Conservation (phyloP, 37 sponge, comb jelly and placozoan genomes). For the Petrosia ficiformis region DNA sequence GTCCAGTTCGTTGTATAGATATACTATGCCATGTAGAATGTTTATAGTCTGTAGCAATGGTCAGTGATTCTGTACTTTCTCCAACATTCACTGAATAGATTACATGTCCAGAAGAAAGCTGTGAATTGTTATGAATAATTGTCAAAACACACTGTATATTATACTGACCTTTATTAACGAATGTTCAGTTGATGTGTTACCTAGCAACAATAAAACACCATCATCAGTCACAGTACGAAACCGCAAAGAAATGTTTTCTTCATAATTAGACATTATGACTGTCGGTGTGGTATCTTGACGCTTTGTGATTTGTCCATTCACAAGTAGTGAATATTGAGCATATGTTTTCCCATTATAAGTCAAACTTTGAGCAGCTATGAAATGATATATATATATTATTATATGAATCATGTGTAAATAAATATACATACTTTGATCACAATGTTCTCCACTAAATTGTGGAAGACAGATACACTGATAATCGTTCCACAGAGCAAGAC, state of each 20-base stretch:
- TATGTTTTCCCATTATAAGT: constrained; percentile 30
- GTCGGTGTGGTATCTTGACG: background rate
- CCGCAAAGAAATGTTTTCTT: constrained; percentile 22
- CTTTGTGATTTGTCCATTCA: background rate
- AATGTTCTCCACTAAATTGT: constrained; percentile 17
- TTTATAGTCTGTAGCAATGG: background rate
- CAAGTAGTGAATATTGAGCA: constrained; percentile 33
- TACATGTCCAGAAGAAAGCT: constrained; percentile 27
- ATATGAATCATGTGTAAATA: background rate
- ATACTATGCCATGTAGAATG: constrained; percentile 48
- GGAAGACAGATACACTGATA: constrained; percentile 49
- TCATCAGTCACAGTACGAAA: constrained; percentile 11
- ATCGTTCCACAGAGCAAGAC: constrained; percentile 12
- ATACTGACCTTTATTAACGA: background rate
- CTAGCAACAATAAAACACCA: constrained; percentile 25
- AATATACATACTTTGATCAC: constrained; percentile 30
- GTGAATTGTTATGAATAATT: too few species aligned
- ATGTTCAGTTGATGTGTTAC: constrained; percentile 10
- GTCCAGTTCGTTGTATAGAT: constrained; percentile 17
- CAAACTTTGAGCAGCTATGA: constrained; percentile 34
- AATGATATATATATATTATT: background rate
- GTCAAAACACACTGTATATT: too few species aligned
- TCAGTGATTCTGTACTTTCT: background rate
- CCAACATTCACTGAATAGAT: constrained; percentile 35
- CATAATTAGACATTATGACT: constrained; percentile 1